phyloP scores from a whole-genome alignment of 2,797 vertebrate genomes.

The Myotis daubentonii region DNA sequence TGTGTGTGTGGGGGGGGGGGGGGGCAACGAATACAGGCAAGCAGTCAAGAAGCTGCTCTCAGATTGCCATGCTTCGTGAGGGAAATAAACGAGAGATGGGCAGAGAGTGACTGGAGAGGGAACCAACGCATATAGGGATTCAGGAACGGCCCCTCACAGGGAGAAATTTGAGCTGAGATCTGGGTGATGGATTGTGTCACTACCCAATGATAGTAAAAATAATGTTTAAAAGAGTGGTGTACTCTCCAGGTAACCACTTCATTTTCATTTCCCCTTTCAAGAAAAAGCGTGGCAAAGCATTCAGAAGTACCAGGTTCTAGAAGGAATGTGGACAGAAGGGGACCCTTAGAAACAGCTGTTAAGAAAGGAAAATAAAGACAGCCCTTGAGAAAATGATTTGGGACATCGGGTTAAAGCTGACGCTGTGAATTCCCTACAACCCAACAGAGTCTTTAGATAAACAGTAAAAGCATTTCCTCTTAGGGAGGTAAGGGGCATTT shows the following conservation, averaged over 20 bases:
- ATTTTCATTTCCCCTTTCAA: neutral
- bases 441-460: neutral
- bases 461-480: neutral
- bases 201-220: neutral
- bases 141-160: neutral
- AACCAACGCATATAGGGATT: neutral
- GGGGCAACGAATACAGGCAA: too few species aligned
- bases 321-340: neutral
- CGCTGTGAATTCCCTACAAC: neutral
- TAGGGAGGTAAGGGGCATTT: neutral
- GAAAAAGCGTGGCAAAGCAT: neutral
- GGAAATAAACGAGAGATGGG: neutral
- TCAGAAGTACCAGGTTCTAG: neutral
- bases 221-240: too few species aligned
- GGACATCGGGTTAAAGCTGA: neutral
- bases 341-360: neutral
- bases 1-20: accelerated
- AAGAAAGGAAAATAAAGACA: neutral
- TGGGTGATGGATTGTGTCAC: neutral
- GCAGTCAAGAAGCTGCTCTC: neutral
- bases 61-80: neutral
- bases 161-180: neutral
- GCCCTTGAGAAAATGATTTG: neutral
- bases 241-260: neutral
- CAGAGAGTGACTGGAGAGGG: neutral